These are phyloP conservation scores for Cepaea hortensis DNA, from an alignment of 2,888 invertebrate species.

Conservation along the genomic window DNA sequence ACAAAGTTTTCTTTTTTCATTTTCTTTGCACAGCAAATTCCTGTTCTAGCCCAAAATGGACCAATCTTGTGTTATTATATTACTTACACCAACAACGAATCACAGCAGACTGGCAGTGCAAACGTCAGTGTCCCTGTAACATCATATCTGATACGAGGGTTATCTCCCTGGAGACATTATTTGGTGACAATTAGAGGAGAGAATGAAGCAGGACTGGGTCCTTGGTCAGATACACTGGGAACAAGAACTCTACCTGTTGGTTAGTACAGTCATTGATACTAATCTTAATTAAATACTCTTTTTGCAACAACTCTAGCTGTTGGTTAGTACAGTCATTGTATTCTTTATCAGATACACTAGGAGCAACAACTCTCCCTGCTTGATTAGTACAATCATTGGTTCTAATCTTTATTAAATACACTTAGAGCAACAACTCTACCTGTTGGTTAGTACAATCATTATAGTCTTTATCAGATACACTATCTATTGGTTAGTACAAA, in stretches of 20 bases:
- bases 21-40: slow-evolving; percentile 40
- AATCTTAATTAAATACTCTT: background rate
- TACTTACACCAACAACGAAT: slow-evolving; percentile 10
- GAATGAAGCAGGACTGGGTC: slow-evolving; percentile 63
- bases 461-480: background rate
- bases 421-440: slow-evolving; percentile 59
- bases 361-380: too few relatives aligned
- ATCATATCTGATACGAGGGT: slow-evolving; percentile 56
- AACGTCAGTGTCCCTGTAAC: slow-evolving; percentile 26
- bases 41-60: slow-evolving; percentile 47
- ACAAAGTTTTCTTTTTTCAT: too few relatives aligned
- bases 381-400: too few relatives aligned
- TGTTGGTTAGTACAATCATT: slow-evolving; percentile 54
- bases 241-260: slow-evolving; percentile 62
- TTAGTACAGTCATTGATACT: slow-evolving; percentile 37
- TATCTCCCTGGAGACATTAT: slow-evolving; percentile 66
- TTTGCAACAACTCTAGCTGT: background rate
- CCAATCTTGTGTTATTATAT: slow-evolving; percentile 50
- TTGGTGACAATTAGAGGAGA: slow-evolving; percentile 60
- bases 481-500: background rate
- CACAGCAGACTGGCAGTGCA: background rate
- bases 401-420: slow-evolving; percentile 29
- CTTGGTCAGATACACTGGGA: slow-evolving; percentile 43
- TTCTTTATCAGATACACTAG: too few relatives aligned
- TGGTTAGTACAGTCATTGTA: too few relatives aligned